Conservation (phyloP, 35 echinoderm and acorn worm genomes). For the Amphiura filiformis region DNA sequence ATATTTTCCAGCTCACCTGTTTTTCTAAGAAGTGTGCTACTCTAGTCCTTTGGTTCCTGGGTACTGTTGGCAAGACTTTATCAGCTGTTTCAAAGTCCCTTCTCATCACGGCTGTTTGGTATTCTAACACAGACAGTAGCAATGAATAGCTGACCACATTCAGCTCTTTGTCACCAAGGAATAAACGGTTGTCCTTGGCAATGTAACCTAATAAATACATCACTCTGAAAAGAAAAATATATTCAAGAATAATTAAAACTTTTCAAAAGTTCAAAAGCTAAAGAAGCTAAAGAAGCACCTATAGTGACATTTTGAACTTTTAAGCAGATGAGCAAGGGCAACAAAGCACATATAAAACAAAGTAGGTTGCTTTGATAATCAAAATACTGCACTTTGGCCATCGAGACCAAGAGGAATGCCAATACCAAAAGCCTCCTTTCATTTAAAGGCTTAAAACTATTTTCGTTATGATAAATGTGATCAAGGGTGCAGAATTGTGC, state of each 20-base stretch:
- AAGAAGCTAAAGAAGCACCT: not conserved
- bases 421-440: no score
- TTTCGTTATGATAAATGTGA: no score
- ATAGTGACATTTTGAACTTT: not conserved
- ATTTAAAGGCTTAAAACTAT: no score
- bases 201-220: slow-evolving; percentile 99
- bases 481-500: no score
- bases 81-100: slow-evolving; percentile 97
- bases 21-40: slow-evolving; percentile 99
- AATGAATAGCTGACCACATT: slow-evolving; percentile 92
- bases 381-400: no score
- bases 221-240: slow-evolving; percentile 51
- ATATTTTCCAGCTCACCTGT: slow-evolving; percentile 59
- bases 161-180: slow-evolving; percentile 97
- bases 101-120: slow-evolving; percentile 98
- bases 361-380: no score
- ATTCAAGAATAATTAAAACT: not conserved
- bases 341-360: not conserved
- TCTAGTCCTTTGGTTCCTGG: slow-evolving; percentile 87
- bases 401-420: no score
- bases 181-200: slow-evolving; percentile 91
- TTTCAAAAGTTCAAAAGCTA: not conserved
- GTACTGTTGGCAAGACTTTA: slow-evolving; percentile 95
- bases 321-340: not conserved
- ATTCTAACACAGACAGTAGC: slow-evolving; percentile 89